Conservation (phyloP, 2,797 vertebrate genomes). For the Gouania willdenowi region DNA sequence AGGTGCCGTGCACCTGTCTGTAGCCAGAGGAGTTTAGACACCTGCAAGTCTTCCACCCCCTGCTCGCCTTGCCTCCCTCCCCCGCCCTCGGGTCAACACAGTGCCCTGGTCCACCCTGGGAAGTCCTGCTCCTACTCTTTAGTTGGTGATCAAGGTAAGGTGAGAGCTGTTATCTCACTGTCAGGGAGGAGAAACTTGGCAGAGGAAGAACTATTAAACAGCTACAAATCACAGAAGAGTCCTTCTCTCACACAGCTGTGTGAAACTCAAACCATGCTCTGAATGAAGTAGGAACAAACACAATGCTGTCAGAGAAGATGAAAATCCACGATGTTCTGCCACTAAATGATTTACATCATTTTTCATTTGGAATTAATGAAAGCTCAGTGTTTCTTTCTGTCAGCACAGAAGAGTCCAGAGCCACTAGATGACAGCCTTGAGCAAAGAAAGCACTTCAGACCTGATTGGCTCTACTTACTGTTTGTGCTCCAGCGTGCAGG, state of each 20-base stretch:
- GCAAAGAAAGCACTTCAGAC: constrained; percentile 39
- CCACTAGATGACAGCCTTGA: constrained; percentile 74
- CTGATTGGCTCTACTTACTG: constrained; percentile 19
- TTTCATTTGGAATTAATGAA: neutral
- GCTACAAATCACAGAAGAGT: constrained; percentile 55
- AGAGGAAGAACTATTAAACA: constrained; percentile 37
- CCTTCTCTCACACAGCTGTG: constrained; percentile 44
- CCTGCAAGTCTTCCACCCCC: constrained; percentile 42
- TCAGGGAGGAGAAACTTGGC: constrained; percentile 46
- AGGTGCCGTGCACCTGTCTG: constrained; percentile 68
- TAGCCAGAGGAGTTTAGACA: constrained; percentile 49
- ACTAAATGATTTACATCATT: neutral
- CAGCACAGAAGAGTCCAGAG: constrained; percentile 1
- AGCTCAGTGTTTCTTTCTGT: neutral
- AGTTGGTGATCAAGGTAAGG: constrained; percentile 49
- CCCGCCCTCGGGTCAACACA: constrained; percentile 40
- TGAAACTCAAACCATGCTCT: constrained; percentile 53
- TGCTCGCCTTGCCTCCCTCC: constrained; percentile 12
- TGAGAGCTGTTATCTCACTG: constrained; percentile 55
- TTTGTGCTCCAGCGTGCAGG: constrained; percentile 31
- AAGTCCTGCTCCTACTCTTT: constrained; percentile 23
- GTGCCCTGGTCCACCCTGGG: constrained; percentile 29
- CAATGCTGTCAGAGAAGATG: neutral
- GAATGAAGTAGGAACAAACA: constrained; percentile 1
- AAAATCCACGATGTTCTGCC: neutral